phyloP scores from a whole-genome alignment of 2,797 vertebrate genomes.

The Premnoplex brunnescens region DNA sequence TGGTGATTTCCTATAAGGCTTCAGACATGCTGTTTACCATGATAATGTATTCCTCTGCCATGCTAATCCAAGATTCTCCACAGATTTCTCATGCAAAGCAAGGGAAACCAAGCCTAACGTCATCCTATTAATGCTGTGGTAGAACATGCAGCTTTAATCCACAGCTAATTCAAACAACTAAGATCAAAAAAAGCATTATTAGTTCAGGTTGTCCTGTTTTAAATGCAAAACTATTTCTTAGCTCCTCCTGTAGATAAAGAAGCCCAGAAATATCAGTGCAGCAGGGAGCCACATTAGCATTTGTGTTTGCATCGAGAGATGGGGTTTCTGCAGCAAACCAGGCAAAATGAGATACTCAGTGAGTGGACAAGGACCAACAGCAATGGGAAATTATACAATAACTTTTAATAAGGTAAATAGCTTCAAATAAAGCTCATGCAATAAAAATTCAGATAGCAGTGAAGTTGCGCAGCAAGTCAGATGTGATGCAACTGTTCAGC shows the following conservation, averaged over 20 bases:
- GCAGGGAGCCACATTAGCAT: not conserved
- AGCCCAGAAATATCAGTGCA: not conserved
- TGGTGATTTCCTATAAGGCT: not conserved
- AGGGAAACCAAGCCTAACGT: not conserved
- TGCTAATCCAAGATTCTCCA: slow-evolving; percentile 1
- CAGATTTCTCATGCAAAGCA: not conserved
- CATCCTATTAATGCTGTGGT: not conserved
- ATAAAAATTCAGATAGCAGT: not conserved
- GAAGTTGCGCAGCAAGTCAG: not conserved
- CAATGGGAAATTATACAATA: not conserved
- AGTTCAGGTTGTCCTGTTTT: not conserved
- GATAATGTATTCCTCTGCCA: not conserved
- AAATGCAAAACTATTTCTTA: not conserved
- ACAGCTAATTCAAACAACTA: slow-evolving; percentile 5
- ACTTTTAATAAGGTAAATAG: not conserved
- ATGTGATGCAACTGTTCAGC: not conserved
- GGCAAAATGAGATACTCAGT: not conserved
- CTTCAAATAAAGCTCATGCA: not conserved
- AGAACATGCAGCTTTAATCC: slow-evolving; percentile 10
- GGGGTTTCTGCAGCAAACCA: not conserved
- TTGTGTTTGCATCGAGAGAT: not conserved
- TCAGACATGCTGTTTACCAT: not conserved
- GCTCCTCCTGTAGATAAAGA: not conserved
- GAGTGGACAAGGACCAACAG: not conserved
- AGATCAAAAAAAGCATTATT: not conserved